phyloP scores from a whole-genome alignment of 2,113 vertebrate species.

The Hemiprocne comata region DNA sequence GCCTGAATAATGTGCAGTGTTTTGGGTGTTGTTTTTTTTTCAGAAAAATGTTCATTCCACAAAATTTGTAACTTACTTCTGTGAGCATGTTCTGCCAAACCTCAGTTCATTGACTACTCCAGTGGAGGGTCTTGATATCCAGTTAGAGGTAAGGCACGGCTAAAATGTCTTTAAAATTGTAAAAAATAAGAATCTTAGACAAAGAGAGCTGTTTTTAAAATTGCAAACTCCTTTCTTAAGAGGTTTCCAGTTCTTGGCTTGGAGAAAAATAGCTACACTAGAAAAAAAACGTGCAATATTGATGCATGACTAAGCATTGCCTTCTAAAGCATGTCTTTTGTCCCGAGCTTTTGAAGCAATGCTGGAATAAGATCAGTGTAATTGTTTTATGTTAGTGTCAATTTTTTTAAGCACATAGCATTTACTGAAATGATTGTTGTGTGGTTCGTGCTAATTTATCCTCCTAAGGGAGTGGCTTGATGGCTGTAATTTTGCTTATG shows the following conservation, averaged over 20 bases:
- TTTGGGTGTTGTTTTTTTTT: constrained; percentile 21
- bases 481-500: neutral
- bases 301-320: neutral
- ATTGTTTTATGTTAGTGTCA: neutral
- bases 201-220: neutral
- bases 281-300: neutral
- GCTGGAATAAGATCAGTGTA: neutral
- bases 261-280: neutral
- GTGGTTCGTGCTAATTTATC: neutral
- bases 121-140: constrained; percentile 94
- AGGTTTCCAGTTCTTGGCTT: neutral
- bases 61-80: constrained; percentile 96
- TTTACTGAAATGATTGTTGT: constrained; percentile 13
- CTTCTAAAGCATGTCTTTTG: neutral
- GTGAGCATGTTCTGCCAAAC: constrained; percentile 94
- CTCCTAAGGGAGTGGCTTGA: constrained; percentile 6
- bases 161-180: neutral
- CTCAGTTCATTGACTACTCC: constrained; percentile 90
- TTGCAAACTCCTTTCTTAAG: neutral
- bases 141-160: constrained; percentile 88
- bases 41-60: constrained; percentile 99
- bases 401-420: neutral
- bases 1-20: neutral
- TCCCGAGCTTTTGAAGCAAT: neutral
- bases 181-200: neutral